Conservation (phyloP, 2,888 invertebrate species). For the Chymomyza amoena region DNA sequence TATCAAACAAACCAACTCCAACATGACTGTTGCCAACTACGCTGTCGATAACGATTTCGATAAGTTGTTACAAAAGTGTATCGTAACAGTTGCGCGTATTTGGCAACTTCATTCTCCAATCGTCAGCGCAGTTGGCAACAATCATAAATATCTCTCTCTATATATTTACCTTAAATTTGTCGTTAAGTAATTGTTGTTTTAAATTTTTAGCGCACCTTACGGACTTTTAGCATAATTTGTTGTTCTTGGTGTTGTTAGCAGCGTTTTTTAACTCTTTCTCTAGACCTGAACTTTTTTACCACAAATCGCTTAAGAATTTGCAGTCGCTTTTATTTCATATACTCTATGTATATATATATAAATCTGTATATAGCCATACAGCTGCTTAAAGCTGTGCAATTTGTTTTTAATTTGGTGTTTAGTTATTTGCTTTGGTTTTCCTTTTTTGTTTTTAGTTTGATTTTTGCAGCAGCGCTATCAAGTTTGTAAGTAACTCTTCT, state of each 20-base stretch:
- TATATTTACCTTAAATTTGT: too few relatives aligned
- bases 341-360: too few relatives aligned
- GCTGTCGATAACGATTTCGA: neutral
- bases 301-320: neutral
- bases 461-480: neutral
- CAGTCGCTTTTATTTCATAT: neutral
- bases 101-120: too few relatives aligned
- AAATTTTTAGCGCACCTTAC: neutral
- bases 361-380: neutral
- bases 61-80: too few relatives aligned
- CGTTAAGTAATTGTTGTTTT: neutral
- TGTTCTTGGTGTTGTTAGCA: neutral
- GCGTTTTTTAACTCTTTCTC: neutral
- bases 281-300: neutral
- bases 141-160: neutral
- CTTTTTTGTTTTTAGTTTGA: neutral
- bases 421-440: neutral
- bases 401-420: neutral
- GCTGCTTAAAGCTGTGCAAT: neutral
- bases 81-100: too few relatives aligned
- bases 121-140: neutral
- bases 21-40: neutral
- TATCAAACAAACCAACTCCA: constrained; percentile 27
- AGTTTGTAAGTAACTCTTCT: constrained; percentile 10
- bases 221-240: neutral